Conservation (phyloP, 2,888 invertebrate species). For the Mesorhabditis sp. region DNA sequence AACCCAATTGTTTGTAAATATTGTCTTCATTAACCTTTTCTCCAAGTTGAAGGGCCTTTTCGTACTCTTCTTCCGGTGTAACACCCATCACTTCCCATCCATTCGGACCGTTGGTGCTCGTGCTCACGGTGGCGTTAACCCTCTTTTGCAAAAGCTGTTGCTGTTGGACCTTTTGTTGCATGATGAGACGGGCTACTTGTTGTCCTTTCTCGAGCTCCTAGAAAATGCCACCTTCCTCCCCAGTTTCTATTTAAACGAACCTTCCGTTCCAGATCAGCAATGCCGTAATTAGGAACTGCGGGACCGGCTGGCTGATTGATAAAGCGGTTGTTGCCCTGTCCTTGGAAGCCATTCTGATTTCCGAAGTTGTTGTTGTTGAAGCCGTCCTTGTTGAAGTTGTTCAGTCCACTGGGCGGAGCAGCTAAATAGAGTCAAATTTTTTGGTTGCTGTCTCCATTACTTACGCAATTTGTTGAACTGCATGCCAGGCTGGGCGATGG, state of each 20-base stretch:
- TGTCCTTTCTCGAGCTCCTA: conserved; percentile 2
- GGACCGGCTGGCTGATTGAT: neutral
- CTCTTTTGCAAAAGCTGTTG: neutral
- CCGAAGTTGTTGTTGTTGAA: conserved; percentile 13
- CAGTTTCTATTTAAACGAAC: too few relatives aligned
- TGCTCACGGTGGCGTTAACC: neutral
- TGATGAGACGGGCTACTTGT: neutral
- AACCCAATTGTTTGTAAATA: neutral
- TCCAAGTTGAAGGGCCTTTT: conserved; percentile 1
- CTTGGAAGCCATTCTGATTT: conserved; percentile 11
- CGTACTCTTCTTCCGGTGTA: neutral
- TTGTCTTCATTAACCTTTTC: neutral
- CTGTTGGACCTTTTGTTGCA: neutral
- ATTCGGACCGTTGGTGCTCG: too few relatives aligned
- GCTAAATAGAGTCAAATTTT: neutral
- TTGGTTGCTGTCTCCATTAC: neutral
- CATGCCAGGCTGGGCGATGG: conserved; percentile 1
- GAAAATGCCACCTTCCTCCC: too few relatives aligned
- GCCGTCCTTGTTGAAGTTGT: conserved; percentile 10
- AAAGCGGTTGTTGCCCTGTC: neutral
- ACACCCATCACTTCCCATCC: conserved; percentile 4
- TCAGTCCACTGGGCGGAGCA: neutral
- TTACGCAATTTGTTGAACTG: conserved; percentile 4
- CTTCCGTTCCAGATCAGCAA: neutral
- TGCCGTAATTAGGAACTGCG: neutral